Evolutionary conservation across 2,113 vertebrate genomes (phyloP).

Genomic region (Sceloporus tristichus): DNA sequence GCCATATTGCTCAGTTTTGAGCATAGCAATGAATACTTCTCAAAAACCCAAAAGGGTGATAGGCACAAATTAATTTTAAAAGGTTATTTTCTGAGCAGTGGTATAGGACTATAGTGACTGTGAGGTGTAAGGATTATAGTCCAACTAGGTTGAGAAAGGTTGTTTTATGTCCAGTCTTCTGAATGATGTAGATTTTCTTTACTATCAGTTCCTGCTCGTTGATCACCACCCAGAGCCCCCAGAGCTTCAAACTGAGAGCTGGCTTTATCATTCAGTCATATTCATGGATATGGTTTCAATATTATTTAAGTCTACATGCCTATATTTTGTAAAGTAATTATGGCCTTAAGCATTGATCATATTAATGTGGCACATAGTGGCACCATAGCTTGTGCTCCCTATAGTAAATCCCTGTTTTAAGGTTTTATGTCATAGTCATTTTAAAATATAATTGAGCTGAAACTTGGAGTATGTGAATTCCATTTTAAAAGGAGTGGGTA

Average conservation of each 20-base stretch:
- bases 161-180: not conserved
- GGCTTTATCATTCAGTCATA: not conserved
- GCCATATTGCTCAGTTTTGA: too few relatives aligned
- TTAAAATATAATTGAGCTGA: conserved; percentile 6
- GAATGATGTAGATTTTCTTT: not conserved
- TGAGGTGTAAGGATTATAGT: not conserved
- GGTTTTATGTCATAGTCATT: not conserved
- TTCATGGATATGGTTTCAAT: not conserved
- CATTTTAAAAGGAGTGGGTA: not conserved
- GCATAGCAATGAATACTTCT: too few relatives aligned
- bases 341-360: conserved; percentile 8
- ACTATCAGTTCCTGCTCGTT: not conserved
- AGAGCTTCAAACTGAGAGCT: not conserved
- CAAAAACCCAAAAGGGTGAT: too few relatives aligned
- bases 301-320: not conserved
- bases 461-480: not conserved
- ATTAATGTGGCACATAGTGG: not conserved
- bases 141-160: not conserved
- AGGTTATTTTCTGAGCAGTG: too few relatives aligned
- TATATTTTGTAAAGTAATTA: conserved; percentile 25
- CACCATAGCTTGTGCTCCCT: not conserved
- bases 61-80: too few relatives aligned
- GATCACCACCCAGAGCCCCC: not conserved
- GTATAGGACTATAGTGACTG: too few relatives aligned
- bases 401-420: not conserved